Base-by-base conservation (phyloP, 2,888 invertebrate species). In the Megaustenia siamemsis region DNA sequence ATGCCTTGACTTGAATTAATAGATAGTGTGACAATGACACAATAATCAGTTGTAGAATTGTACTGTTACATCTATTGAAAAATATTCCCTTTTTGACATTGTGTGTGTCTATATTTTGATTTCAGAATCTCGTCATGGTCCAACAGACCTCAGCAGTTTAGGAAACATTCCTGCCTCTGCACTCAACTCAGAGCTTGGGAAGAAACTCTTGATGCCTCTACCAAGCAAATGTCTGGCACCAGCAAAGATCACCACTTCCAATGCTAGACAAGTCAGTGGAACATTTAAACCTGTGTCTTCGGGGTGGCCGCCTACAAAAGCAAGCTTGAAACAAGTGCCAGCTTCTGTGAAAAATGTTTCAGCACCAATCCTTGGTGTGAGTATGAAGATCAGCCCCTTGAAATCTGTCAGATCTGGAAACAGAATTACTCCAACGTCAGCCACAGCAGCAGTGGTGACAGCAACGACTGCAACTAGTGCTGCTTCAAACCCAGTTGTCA, bases 401-500 rank as follows among this genome's bases (percentile, higher is more conserved):
- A 90, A 89, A 76, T 86, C 85, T 68, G 81, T 85, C 24, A 81
- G 81, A 60, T 68, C 81, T 56, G 85, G 88, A 73, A 84, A 87
- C 76, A 89, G 87, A 82, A 79, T 88, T 53, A 38, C 68, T 10
- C 71, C 84, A 56, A 15, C 79, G 10, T 73, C 81, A 63, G 43
- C 43, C 10, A 38, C 86, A 69, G 45, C 77, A 28, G 91, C 49
- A 28, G 32, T 49, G 21, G 35, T 35, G 15, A 32, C 73, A n/a
- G 6, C 78, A 21, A 80, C 82, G 49, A 71, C 85, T 8, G 60
- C 60, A 18, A 73, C 87, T 49, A 66, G 75, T 28, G 91, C 91
- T 80, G 91, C 91, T 85, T 87, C 91, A 40, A 89, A 92, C 86
- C 93, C 93, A 76, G 92, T 93, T 12, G 93, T 93, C 40, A 92